Base-by-base conservation (phyloP, 2,797 vertebrate species). In the Mormyrus hasselquistii region DNA sequence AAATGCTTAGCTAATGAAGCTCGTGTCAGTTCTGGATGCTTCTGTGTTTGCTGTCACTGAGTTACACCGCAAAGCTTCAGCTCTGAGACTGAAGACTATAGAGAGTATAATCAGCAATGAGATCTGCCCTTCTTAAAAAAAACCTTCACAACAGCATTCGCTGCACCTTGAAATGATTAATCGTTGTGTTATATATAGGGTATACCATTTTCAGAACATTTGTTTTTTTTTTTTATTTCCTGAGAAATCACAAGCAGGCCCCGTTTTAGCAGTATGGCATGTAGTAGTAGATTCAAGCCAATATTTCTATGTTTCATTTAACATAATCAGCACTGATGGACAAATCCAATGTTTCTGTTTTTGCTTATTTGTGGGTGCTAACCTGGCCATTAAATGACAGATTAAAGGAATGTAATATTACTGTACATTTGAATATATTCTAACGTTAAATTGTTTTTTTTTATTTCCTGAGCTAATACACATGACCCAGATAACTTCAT, bases 1-100 rank as follows among this genome's bases (percentile, higher is more conserved):
- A 86, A 38, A 53, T 87, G 76, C 59, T 86, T 4, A 85, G 38
- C 9, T 59, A 16, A 87, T 88, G 83, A 87, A 65, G 88, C 65
- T 85, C 52, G 0, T 53, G 87, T 90, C 89, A 88, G 85, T 89
- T 89, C 90, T 87, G 90, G 90, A 4, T 55, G 53, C 62, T 49
- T 38, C 88, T 44, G 44, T 47, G 12, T 9, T 38, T 50, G 6
- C 65, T 55, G 69, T 65, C 53, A 44, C 79, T 14, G 41, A n/a
- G 69, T 73, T 50, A 29, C 22, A 29, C 25, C 9, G 3, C 62
- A 34, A 34, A 69, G 34, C 34, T 76, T 41, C 34, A 41, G 69
- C 34, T 41, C 34, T 0, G 14, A 76, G 5, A 41, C 69, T 76
- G 69, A 34, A 73, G 29, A 29, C 16, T 7, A 76, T 7, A 6